Base-by-base conservation (phyloP, 2,797 vertebrate species). In the Cirrhinus molitorella region DNA sequence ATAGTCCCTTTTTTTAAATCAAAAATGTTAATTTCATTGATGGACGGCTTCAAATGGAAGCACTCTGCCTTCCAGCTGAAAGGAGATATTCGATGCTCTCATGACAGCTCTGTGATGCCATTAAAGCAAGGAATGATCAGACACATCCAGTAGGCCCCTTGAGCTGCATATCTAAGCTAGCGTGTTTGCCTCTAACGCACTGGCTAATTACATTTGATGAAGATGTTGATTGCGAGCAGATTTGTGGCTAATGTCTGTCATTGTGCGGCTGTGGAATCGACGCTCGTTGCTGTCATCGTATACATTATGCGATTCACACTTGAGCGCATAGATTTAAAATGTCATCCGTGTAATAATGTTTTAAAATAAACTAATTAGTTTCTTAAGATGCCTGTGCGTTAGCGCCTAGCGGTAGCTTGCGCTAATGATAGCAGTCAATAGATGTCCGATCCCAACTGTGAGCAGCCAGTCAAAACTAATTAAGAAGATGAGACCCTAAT, bases 61-160 rank as follows among this genome's bases (percentile, higher is more conserved):
- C 73, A 59, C 11, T 31, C 16, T 5, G 83, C 74, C 83, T 85
- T 78, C 45, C 85, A 85, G 87, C 83, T 49, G 79, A 57, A 90
- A 55, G 47, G 63, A 55, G 70, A 85, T 89, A 88, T 85, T 43
- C 78, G 70, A 68, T 49, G 68, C 61, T 85, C 37, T 34, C 87
- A 40, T 5, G 28, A 65, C 34, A 83, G 47, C 63, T 55, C 72
- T 83, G 59, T 83, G 71, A 75, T 75, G 72, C 61, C 72, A 68
- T 83, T 77, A 83, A 68, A 76, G 81, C 49, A 31, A 77, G 49
- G 85, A 87, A 87, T 0, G 1, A 84, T 85, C 83, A 57, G 76
- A 87, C 70, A 51, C 40, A 82, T 79, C 75, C 8, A 76, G 63
- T 76, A 78, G 70, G 81, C 31, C 57, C 76, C 51, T 83, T 87